Evolutionary conservation across 2,888 invertebrate species (phyloP).

Genomic region (Tipula confusa): DNA sequence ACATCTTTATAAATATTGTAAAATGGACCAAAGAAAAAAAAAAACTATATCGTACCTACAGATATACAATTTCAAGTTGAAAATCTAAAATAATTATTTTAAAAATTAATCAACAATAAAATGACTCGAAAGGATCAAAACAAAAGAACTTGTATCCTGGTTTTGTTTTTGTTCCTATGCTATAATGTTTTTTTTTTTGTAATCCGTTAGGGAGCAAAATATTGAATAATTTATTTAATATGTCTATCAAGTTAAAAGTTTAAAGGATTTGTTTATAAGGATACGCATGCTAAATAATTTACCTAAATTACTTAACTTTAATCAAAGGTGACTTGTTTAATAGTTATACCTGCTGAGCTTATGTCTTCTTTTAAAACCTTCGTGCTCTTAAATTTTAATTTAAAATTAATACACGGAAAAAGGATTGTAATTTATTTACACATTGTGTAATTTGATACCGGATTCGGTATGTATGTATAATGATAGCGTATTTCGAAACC

Average conservation of each 20-base stretch:
- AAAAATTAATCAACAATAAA: slow-evolving; percentile 20
- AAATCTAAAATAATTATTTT: not conserved
- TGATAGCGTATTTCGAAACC: too few relatives aligned
- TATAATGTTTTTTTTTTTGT: too few relatives aligned
- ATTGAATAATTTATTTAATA: not conserved
- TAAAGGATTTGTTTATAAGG: not conserved
- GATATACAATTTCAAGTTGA: not conserved
- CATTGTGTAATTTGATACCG: too few relatives aligned
- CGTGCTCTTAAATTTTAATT: not conserved
- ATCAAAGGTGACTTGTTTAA: not conserved
- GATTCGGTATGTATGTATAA: too few relatives aligned
- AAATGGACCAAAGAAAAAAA: not conserved
- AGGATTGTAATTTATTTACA: not conserved
- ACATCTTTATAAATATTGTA: not conserved
- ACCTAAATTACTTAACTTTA: not conserved
- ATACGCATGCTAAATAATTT: not conserved
- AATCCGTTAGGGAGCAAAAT: not conserved
- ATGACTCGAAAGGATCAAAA: not conserved
- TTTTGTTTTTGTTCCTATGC: too few relatives aligned
- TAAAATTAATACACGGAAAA: not conserved
- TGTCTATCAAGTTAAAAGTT: not conserved
- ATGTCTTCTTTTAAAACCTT: not conserved
- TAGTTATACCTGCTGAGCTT: not conserved
- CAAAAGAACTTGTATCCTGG: not conserved
- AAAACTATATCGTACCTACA: too few relatives aligned